Base-by-base conservation (phyloP, 2,888 invertebrate genomes). In the Diarsia dahlii region DNA sequence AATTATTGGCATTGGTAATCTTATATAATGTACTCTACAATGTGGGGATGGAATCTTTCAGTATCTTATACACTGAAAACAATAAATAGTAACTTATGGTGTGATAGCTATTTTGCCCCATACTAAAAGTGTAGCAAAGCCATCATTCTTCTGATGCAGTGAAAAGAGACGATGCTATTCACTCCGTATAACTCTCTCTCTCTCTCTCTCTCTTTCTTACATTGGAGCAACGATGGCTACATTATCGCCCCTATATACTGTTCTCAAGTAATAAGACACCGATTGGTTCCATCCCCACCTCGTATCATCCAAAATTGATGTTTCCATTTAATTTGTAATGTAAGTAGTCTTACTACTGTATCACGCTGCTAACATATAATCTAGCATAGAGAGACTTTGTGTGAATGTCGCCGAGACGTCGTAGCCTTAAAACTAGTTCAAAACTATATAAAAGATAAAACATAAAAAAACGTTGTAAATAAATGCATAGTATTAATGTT, bases 371-470 rank as follows among this genome's bases (percentile, higher is more conserved):
- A 94, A 93, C 91, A 89, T 92, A 85, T 85, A 78, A 88, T 84
- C 74, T 93, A 93, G 91, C 81, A 90, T 94, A 94, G 91, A 86
- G 89, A 89, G 91, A 94, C 90, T 91, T 89, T 91, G 94, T 95
- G 94, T 94, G 94, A 93, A 93, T 95, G 94, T 95, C 93, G 91
- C 89, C 91, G 39, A 93, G 93, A 94, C 92, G 93, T 94, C 94
- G 95, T 96, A 96, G 96, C 96, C 96, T 96, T 96, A 96, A 94
- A 95, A 95, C 94, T 96, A 96, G 96, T 96, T 96, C 96, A 96
- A 96, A 96, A 95, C 95, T 96, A 95, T 93, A 93, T 90, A 92
- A 91, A 93, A 92, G 90, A 90, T 91, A 92, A 91, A 91, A 93
- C 93, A 28, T 28, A 86, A 88, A 90, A 90, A 90, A 91, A 90